These are phyloP conservation scores for Meiosimyza platycephala DNA, from an alignment of 2,888 invertebrate species.

Conservation along the genomic window DNA sequence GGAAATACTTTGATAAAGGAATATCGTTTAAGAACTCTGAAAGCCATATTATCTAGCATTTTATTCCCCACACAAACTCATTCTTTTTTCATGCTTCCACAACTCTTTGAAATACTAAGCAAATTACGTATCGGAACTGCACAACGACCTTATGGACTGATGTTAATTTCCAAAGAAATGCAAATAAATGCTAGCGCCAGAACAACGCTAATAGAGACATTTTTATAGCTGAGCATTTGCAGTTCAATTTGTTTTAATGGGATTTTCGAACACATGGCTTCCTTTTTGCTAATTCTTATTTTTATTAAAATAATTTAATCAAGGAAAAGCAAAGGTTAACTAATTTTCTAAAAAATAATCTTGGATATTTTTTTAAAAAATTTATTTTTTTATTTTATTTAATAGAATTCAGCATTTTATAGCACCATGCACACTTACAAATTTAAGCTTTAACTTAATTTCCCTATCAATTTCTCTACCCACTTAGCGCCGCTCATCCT, in stretches of 20 bases:
- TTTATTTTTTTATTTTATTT: too few species aligned
- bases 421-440: slow-evolving; percentile 44
- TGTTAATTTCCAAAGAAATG: slow-evolving; percentile 25
- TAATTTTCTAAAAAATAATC: too few species aligned
- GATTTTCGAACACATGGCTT: not conserved
- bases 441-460: slow-evolving; percentile 60
- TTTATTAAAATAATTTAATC: too few species aligned
- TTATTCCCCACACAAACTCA: too few species aligned
- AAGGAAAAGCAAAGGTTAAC: too few species aligned
- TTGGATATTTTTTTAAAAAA: too few species aligned
- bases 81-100: too few species aligned
- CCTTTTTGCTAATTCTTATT: not conserved
- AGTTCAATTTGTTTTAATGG: not conserved
- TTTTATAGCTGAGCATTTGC: slow-evolving; percentile 6
- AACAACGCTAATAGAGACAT: slow-evolving; percentile 29
- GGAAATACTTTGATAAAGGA: too few species aligned
- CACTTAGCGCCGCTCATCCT: too few species aligned
- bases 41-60: too few species aligned
- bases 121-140: slow-evolving; percentile 21
- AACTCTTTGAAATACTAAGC: slow-evolving; percentile 10
- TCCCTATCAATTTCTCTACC: slow-evolving; percentile 49
- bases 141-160: not conserved
- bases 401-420: too few species aligned
- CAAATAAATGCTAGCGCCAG: slow-evolving; percentile 22
- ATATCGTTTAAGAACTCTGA: too few species aligned